Base-by-base conservation (phyloP, 2,888 invertebrate species). In the Dicyrtomina minuta region DNA sequence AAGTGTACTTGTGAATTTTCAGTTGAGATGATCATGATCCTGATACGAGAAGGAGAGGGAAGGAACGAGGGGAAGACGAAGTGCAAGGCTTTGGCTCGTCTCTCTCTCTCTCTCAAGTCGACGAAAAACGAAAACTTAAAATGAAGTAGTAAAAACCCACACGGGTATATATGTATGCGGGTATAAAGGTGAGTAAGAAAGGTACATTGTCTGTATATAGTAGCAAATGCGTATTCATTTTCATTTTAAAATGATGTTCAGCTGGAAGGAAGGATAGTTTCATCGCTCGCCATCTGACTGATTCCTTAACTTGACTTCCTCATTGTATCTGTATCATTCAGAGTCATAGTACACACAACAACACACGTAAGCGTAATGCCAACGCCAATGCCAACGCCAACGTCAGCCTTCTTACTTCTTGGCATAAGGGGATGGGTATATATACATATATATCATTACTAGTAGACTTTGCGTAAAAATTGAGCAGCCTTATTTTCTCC, bases 281-380 rank as follows among this genome's bases (percentile, higher is more conserved):
- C 65, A 55, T 56, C 65, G 65, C 65, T 65, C 41, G 56, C 65
- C 65, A 65, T 39, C 53, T 65, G 65, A 65, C 65, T 65, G 26
- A 64, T 46, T 53, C 43, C 39, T 64, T 51, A 33, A 5, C 56
- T 39, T 49, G 24, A 65, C 64, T 62, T 62, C 49, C 62, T 62
- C 51, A 62, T 62, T 62, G 62, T 33, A 49, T 33, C 17, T 46
- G 33, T 49, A 24, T 17, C 53, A 53, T 13, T 24, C 53, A 22
- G 15, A 53, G 33, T 33, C 33, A 33, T 8, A 33, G 33, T 33
- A 33, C 53, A 53, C 22, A 22, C 53, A 49, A 49, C n/a, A n/a
- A n/a, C n/a, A n/a, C 22, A 53, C 26, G 17, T 53, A 53, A 13
- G n/a, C n/a, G n/a, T n/a, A n/a, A n/a, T n/a, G n/a, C n/a, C n/a